Conservation (phyloP, 2,797 vertebrate genomes). For the Poecilia velifera region DNA sequence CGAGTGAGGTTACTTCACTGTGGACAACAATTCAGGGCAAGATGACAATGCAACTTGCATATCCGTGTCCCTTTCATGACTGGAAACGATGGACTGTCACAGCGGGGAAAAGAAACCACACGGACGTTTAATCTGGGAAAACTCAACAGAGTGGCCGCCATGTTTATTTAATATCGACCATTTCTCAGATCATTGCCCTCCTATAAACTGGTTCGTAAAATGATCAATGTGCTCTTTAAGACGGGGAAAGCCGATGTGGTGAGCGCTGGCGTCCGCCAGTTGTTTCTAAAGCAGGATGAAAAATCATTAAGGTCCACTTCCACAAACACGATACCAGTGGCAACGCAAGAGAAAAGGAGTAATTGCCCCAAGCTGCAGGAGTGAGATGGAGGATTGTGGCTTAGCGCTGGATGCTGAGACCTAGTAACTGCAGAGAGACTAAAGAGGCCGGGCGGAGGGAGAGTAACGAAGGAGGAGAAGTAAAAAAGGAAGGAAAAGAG, state of each 20-base stretch:
- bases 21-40: conserved; percentile 5
- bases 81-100: conserved; percentile 36
- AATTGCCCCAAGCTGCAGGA: conserved; percentile 39
- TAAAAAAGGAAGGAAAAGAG: conserved; percentile 47
- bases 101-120: conserved; percentile 50
- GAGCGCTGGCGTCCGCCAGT: conserved; percentile 41
- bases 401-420: conserved; percentile 60
- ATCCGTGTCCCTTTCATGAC: conserved; percentile 14
- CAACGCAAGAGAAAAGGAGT: conserved; percentile 32
- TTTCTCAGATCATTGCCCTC: conserved; percentile 59
- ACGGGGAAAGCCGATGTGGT: conserved; percentile 51
- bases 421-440: conserved; percentile 47
- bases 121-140: conserved; percentile 47
- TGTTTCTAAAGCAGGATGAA: conserved; percentile 39
- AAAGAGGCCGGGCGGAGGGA: conserved; percentile 46
- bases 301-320: conserved; percentile 48
- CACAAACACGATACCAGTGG: conserved; percentile 46
- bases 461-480: conserved; percentile 36
- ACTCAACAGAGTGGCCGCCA: conserved; percentile 35
- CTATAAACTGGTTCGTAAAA: conserved; percentile 63
- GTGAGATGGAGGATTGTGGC: conserved; percentile 51
- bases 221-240: conserved; percentile 51
- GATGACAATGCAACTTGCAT: conserved; percentile 10
- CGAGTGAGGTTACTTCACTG: conserved; percentile 19
- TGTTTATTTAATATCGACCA: conserved; percentile 62